Evolutionary conservation across 2,113 vertebrate genomes (phyloP).

Genomic region (Pterophyllum scalare): DNA sequence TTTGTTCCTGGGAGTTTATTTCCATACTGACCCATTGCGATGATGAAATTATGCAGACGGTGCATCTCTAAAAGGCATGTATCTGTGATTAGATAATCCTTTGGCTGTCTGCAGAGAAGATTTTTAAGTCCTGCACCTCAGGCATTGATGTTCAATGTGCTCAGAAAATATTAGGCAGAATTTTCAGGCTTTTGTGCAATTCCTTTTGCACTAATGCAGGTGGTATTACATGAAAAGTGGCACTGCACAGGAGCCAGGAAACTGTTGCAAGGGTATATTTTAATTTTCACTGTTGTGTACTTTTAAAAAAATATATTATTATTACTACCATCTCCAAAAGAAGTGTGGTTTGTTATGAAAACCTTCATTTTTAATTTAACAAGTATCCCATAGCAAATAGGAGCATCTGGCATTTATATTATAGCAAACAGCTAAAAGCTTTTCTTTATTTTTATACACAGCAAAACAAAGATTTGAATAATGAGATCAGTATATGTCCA

Average conservation of each 20-base stretch:
- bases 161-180: constrained; percentile 1
- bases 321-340: background rate
- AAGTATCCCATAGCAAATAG: background rate
- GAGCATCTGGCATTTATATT: background rate
- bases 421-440: background rate
- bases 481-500: background rate
- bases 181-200: background rate
- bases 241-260: background rate
- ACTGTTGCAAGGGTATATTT: background rate
- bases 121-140: background rate
- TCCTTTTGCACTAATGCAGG: constrained; percentile 7
- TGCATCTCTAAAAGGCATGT: constrained; percentile 22
- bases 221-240: background rate
- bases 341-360: background rate
- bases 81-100: constrained; percentile 11
- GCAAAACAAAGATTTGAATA: background rate
- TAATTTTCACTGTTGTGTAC: background rate
- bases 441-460: background rate
- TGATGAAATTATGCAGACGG: constrained; percentile 20
- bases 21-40: constrained; percentile 9
- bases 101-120: constrained; percentile 1
- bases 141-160: background rate
- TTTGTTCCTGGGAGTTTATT: constrained; percentile 7
- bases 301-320: background rate
- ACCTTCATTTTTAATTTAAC: background rate